Evolutionary conservation across 2,888 invertebrate species (phyloP).

Genomic region (Apodemia zela): DNA sequence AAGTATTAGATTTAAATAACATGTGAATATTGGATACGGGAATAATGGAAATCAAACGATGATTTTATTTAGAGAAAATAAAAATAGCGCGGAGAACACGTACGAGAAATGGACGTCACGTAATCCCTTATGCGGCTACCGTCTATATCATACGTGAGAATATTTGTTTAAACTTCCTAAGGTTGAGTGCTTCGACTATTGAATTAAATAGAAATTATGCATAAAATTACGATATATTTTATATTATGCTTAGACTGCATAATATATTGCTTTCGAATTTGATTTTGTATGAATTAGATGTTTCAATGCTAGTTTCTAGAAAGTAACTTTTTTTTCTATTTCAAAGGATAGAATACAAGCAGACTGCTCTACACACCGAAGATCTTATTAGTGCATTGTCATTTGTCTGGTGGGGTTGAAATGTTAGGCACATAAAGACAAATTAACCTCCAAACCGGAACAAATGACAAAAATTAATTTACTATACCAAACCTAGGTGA

Average conservation of each 20-base stretch:
- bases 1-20: neutral
- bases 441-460: too few relatives aligned
- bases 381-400: too few relatives aligned
- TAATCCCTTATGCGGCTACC: slow-evolving; percentile 49
- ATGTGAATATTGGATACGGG: neutral
- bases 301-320: too few relatives aligned
- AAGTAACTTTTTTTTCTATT: too few relatives aligned
- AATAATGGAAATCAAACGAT: slow-evolving; percentile 24
- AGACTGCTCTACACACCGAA: too few relatives aligned
- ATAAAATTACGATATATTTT: neutral
- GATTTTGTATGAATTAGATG: too few relatives aligned
- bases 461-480: too few relatives aligned
- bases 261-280: neutral
- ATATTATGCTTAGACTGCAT: slow-evolving; percentile 5
- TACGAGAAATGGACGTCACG: slow-evolving; percentile 55
- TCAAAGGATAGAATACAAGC: too few relatives aligned
- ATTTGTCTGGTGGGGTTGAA: too few relatives aligned
- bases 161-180: slow-evolving; percentile 55
- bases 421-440: too few relatives aligned
- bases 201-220: neutral
- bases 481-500: too few relatives aligned
- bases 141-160: slow-evolving; percentile 64
- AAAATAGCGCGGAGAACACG: slow-evolving; percentile 47
- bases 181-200: slow-evolving; percentile 18
- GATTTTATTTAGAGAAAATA: slow-evolving; percentile 28